Evolutionary conservation across 1,140 invertebrate genomes (phyloP).

Genomic region (Cotesia typhae): DNA sequence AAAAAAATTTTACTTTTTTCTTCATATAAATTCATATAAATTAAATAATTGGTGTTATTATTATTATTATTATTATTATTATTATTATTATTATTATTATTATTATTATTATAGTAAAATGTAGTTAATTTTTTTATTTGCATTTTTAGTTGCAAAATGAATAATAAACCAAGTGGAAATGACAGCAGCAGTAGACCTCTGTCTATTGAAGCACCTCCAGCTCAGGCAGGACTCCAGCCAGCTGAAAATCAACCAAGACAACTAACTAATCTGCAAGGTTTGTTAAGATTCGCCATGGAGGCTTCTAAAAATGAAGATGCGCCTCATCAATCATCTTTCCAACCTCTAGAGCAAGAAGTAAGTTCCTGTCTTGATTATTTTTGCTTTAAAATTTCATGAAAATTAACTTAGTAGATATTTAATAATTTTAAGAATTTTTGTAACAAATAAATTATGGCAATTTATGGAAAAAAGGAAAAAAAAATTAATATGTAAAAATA

Average conservation of each 20-base stretch:
- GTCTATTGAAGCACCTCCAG: constrained; percentile 22
- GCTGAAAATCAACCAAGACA: constrained; percentile 58
- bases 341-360: constrained; percentile 72
- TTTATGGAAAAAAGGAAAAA: too few species aligned
- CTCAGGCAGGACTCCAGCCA: background rate
- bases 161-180: constrained; percentile 3
- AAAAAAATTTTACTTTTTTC: too few species aligned
- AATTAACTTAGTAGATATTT: too few species aligned
- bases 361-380: background rate
- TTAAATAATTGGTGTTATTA: too few species aligned
- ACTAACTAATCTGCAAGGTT: constrained; percentile 66
- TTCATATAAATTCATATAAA: too few species aligned
- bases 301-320: constrained; percentile 70
- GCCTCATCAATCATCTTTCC: constrained; percentile 58
- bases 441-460: too few species aligned
- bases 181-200: constrained; percentile 27
- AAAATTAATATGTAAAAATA: too few species aligned
- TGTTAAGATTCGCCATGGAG: constrained; percentile 73
- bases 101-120: too few species aligned
- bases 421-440: too few species aligned
- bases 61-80: too few species aligned
- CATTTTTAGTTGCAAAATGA: background rate
- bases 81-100: too few species aligned
- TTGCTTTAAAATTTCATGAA: background rate
- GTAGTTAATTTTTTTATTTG: background rate